These are phyloP conservation scores for Asobara japonica DNA, from an alignment of 1,140 invertebrate species.

Conservation along the genomic window DNA sequence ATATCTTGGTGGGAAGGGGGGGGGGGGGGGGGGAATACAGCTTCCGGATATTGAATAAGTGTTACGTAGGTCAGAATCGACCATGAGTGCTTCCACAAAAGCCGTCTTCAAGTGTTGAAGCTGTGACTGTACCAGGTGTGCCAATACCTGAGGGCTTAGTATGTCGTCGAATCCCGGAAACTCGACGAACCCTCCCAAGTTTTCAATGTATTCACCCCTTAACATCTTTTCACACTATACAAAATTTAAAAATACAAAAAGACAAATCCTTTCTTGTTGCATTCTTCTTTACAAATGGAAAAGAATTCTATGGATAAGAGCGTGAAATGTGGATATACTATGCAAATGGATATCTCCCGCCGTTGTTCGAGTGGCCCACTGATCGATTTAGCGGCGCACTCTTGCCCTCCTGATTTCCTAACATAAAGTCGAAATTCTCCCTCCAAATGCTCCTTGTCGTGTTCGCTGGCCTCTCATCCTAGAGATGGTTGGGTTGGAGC, in stretches of 20 bases:
- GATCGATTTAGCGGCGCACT: not conserved
- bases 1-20: no score
- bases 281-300: not conserved
- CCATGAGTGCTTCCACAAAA: not conserved
- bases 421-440: not conserved
- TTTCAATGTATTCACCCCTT: not conserved
- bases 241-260: not conserved
- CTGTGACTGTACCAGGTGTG: constrained; percentile 15
- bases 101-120: not conserved
- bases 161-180: not conserved
- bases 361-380: not conserved
- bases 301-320: not conserved
- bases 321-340: not conserved
- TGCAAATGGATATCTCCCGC: not conserved
- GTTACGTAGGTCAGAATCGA: not conserved
- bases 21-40: no score
- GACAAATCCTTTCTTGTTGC: not conserved
- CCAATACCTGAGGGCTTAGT: constrained; percentile 17
- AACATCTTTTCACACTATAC: not conserved
- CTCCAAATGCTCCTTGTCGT: not conserved
- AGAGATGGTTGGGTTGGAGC: constrained; percentile 9
- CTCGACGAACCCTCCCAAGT: not conserved
- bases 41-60: not conserved
- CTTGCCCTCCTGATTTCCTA: not conserved
- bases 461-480: not conserved